phyloP scores from a whole-genome alignment of 2,113 vertebrate genomes.

The Rhinogobius similis region DNA sequence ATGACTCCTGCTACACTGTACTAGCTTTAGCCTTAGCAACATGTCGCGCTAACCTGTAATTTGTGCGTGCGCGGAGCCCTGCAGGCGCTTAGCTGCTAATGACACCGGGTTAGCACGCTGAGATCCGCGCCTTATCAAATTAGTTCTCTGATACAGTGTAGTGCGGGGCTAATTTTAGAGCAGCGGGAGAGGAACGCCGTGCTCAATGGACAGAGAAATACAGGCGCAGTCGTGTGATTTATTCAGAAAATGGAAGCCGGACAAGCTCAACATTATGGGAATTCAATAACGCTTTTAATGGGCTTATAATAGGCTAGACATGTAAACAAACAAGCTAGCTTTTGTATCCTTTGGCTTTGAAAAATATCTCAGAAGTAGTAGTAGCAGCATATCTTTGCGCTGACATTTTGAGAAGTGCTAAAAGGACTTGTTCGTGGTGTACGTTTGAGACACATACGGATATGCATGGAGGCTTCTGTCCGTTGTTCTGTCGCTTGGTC shows the following conservation, averaged over 20 bases:
- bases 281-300: background rate
- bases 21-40: conserved; percentile 43
- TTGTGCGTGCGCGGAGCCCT: conserved; percentile 58
- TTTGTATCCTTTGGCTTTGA: background rate
- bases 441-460: too few relatives aligned
- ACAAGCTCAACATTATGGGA: background rate
- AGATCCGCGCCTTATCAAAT: conserved; percentile 6
- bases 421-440: too few relatives aligned
- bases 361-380: background rate
- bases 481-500: too few relatives aligned
- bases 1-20: conserved; percentile 47
- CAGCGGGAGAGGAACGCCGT: background rate
- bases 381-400: too few relatives aligned
- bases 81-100: conserved; percentile 58
- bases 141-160: background rate
- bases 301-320: background rate
- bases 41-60: conserved; percentile 69
- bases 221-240: conserved; percentile 1
- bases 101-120: conserved; percentile 28
- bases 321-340: background rate
- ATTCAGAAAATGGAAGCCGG: background rate
- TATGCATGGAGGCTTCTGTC: too few relatives aligned
- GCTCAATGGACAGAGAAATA: background rate
- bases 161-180: background rate
- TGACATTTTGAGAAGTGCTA: too few relatives aligned